phyloP scores from a whole-genome alignment of 2,888 invertebrate genomes.

The Meta bourneti region DNA sequence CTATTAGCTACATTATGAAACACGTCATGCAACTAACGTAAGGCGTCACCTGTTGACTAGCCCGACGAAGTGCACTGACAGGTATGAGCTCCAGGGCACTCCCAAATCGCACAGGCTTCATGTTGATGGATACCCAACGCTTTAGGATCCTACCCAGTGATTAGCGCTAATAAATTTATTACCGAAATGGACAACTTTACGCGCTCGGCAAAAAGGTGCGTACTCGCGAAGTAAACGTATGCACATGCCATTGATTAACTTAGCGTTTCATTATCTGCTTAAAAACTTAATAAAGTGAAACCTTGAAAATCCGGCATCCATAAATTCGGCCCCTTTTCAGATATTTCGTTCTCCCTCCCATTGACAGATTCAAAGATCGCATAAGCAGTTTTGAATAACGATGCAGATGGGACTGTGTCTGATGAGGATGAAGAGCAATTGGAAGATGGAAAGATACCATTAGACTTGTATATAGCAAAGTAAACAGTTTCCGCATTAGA shows the following conservation, averaged over 20 bases:
- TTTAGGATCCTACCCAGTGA: slow-evolving; percentile 67
- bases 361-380: too few relatives aligned
- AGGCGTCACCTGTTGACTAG: slow-evolving; percentile 51
- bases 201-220: slow-evolving; percentile 6
- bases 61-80: slow-evolving; percentile 45
- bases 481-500: too few relatives aligned
- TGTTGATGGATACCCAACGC: slow-evolving; percentile 50
- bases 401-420: too few relatives aligned
- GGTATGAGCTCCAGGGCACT: slow-evolving; percentile 29
- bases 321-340: too few relatives aligned
- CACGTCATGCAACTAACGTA: neutral
- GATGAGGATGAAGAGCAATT: too few relatives aligned
- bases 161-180: slow-evolving; percentile 76
- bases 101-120: slow-evolving; percentile 21
- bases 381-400: too few relatives aligned
- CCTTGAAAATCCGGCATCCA: too few relatives aligned
- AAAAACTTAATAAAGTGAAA: too few relatives aligned
- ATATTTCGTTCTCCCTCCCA: too few relatives aligned
- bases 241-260: slow-evolving; percentile 23
- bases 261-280: neutral
- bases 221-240: neutral
- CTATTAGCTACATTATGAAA: neutral
- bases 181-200: slow-evolving; percentile 35
- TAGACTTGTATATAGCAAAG: too few relatives aligned
- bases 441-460: too few relatives aligned